A percentile compares a stretch with the other conserved stretches of the same genome.
Conservation (phyloP, 2,113 vertebrate genomes). For the Notothenia rossii region DNA sequence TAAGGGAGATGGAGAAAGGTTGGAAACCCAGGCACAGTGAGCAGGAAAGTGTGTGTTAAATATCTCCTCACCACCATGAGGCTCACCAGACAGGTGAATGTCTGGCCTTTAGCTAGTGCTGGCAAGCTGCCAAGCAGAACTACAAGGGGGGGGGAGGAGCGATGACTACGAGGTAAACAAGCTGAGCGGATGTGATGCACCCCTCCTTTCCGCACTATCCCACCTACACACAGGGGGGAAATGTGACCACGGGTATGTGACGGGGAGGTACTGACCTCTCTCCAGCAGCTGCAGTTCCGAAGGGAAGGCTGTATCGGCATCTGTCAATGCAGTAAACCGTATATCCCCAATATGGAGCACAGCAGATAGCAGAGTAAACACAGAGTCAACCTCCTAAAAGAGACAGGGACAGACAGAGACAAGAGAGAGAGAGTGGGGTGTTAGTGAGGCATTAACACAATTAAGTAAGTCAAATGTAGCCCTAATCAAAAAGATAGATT, state of each 20-base stretch:
- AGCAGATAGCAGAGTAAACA: conserved; percentile 91
- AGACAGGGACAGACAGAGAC: background rate
- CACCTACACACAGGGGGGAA: conserved; percentile 4
- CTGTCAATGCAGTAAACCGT: conserved; percentile 86
- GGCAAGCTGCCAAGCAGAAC: conserved; percentile 39
- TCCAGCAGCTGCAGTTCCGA: conserved; percentile 94
- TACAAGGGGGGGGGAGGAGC: background rate
- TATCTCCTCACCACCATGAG: conserved; percentile 14
- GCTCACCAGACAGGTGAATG: conserved; percentile 48
- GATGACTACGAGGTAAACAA: conserved; percentile 57
- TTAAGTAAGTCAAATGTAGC: background rate
- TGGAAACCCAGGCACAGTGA: conserved; percentile 5
- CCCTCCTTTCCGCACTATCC: background rate
- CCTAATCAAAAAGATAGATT: background rate
- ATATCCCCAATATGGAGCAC: conserved; percentile 92
- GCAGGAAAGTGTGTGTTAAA: conserved; percentile 4
- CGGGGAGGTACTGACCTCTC: conserved; percentile 86
- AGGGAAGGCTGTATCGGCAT: conserved; percentile 86
- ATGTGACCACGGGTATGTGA: conserved; percentile 32
- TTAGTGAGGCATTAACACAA: background rate
- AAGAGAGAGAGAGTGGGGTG: background rate
- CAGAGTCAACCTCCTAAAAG: conserved; percentile 91
- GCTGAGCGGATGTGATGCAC: conserved; percentile 28
- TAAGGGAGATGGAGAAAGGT: conserved; percentile 3
- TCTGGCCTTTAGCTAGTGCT: conserved; percentile 37